A percentile compares a stretch with the other conserved stretches of the same genome.
These are phyloP conservation scores for Cotesia chilonis DNA, from an alignment of 1,140 invertebrate species.

Conservation along the genomic window DNA sequence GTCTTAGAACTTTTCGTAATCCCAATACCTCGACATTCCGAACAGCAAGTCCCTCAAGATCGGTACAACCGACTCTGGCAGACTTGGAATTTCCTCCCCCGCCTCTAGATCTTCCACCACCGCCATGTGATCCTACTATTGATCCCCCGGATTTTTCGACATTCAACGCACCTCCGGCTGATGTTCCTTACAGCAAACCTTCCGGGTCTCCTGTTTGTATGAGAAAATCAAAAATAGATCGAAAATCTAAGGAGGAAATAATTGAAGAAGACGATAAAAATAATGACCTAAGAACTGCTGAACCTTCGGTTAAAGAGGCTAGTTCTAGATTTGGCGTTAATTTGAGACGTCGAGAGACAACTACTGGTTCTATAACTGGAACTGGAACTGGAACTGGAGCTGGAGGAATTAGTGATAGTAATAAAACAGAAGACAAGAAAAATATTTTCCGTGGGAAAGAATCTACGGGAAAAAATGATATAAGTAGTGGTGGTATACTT, in stretches of 20 bases:
- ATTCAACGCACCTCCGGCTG: not conserved
- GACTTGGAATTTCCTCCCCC: slow-evolving; percentile 88
- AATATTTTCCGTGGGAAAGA: slow-evolving; percentile 50
- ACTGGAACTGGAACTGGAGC: no score
- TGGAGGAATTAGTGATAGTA: slow-evolving; percentile 50
- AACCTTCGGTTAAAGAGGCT: slow-evolving; percentile 75
- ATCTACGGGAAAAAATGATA: slow-evolving; percentile 36
- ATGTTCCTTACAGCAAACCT: slow-evolving; percentile 51
- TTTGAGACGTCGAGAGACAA: slow-evolving; percentile 73
- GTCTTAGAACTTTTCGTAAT: slow-evolving; percentile 67
- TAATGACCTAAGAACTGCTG: slow-evolving; percentile 71
- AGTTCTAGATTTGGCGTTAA: slow-evolving; percentile 78
- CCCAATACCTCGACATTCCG: slow-evolving; percentile 68
- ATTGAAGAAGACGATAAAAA: slow-evolving; percentile 57
- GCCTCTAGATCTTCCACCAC: slow-evolving; percentile 79
- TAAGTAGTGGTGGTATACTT: slow-evolving; percentile 26
- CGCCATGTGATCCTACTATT: slow-evolving; percentile 60
- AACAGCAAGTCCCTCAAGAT: slow-evolving; percentile 69
- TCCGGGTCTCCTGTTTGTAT: slow-evolving; percentile 56
- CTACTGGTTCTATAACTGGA: slow-evolving; percentile 62
- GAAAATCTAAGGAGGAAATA: slow-evolving; percentile 55
- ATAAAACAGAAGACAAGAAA: slow-evolving; percentile 60
- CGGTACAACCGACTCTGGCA: slow-evolving; percentile 72
- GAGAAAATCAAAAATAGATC: slow-evolving; percentile 58
- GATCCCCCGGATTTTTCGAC: not conserved